Conservation (phyloP, 2,113 vertebrate genomes). For the Cricetomys ansorgei region DNA sequence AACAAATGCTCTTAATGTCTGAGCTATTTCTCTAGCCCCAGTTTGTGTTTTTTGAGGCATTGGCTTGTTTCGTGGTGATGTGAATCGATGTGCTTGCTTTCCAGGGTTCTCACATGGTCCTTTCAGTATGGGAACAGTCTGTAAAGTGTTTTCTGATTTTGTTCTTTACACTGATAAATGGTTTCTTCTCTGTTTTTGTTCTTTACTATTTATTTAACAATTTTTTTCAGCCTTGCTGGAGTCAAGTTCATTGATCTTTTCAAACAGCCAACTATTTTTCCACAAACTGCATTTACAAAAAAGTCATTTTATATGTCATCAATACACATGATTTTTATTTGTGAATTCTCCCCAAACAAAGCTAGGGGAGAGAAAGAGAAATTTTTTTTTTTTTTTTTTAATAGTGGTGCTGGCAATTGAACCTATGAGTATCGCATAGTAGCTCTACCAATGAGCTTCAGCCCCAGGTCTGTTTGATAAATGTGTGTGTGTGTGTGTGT, state of each 20-base stretch:
- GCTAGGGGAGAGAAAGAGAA: background rate
- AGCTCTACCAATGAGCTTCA: background rate
- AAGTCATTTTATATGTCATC: background rate
- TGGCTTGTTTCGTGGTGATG: background rate
- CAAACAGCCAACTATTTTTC: background rate
- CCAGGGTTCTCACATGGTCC: background rate
- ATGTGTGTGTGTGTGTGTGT: background rate
- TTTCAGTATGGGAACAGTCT: background rate
- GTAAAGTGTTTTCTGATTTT: background rate
- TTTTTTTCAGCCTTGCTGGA: background rate
- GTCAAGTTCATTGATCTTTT: slow-evolving; percentile 1
- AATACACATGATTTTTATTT: background rate
- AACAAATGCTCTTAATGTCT: background rate
- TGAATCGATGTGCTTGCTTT: background rate
- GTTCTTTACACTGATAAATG: background rate
- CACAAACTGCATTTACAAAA: background rate
- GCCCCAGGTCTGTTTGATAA: background rate
- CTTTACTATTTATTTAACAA: background rate
- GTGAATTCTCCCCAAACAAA: background rate
- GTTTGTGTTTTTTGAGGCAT: background rate
- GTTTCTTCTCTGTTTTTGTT: background rate
- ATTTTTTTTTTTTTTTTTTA: background rate
- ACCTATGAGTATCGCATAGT: background rate
- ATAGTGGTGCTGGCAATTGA: background rate
- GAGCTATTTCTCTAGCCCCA: background rate